A percentile compares a stretch with the other conserved stretches of the same genome.
phyloP scores from a whole-genome alignment of 2,113 vertebrate genomes.

The Gambusia affinis region DNA sequence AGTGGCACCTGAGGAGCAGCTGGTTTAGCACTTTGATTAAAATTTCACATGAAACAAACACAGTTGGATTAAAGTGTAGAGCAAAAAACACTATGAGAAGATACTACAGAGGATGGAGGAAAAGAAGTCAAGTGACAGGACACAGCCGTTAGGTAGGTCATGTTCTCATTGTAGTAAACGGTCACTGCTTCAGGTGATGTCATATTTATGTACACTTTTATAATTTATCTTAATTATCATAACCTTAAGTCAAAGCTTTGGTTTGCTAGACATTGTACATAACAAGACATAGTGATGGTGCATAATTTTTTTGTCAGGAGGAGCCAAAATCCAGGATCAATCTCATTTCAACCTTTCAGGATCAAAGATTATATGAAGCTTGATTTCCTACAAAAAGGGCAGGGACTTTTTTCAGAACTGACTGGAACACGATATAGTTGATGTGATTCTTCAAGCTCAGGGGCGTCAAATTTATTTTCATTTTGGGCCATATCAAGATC shows the following conservation, averaged over 20 bases:
- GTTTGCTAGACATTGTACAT: not conserved
- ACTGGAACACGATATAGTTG: slow-evolving; percentile 47
- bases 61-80: slow-evolving; percentile 37
- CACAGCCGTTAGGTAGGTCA: slow-evolving; percentile 46
- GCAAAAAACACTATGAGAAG: slow-evolving; percentile 5
- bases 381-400: slow-evolving; percentile 33
- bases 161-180: slow-evolving; percentile 27
- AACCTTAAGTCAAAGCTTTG: slow-evolving; percentile 14
- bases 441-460: slow-evolving; percentile 59
- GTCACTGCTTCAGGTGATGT: slow-evolving; percentile 34
- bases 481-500: too few species aligned
- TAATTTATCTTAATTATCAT: slow-evolving; percentile 13
- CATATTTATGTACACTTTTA: slow-evolving; percentile 39
- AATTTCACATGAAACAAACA: slow-evolving; percentile 38
- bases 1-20: slow-evolving; percentile 43
- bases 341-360: slow-evolving; percentile 40
- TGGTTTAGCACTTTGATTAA: slow-evolving; percentile 21
- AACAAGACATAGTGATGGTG: not conserved
- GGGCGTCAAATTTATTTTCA: not conserved
- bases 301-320: slow-evolving; percentile 24
- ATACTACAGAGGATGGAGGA: slow-evolving; percentile 30
- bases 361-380: slow-evolving; percentile 30
- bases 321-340: slow-evolving; percentile 31
- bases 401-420: slow-evolving; percentile 28
- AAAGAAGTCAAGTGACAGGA: slow-evolving; percentile 45